phyloP scores from a whole-genome alignment of 2,888 invertebrate species.

The Pherbina coryleti region DNA sequence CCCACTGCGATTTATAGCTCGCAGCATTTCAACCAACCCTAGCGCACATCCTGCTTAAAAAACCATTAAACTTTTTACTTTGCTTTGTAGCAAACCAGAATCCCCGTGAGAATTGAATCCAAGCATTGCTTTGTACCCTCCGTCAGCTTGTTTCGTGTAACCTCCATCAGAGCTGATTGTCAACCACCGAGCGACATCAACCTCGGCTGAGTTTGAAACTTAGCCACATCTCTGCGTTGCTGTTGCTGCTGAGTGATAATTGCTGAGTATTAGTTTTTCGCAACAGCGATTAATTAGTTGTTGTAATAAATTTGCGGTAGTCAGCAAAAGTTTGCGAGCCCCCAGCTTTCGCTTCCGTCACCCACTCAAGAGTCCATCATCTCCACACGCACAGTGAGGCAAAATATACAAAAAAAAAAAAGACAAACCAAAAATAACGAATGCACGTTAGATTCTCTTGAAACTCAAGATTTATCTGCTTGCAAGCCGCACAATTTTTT shows the following conservation, averaged over 20 bases:
- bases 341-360: not conserved
- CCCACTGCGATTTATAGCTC: not conserved
- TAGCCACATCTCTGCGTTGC: not conserved
- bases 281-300: constrained; percentile 64
- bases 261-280: constrained; percentile 38
- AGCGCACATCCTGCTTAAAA: constrained; percentile 5
- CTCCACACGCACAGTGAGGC: not conserved
- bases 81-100: not conserved
- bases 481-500: not conserved
- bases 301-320: constrained; percentile 32
- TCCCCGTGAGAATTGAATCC: constrained; percentile 21
- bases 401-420: not conserved
- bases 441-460: not conserved
- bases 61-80: constrained; percentile 27
- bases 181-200: not conserved
- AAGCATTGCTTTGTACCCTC: not conserved
- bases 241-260: constrained; percentile 26
- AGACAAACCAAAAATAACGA: not conserved
- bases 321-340: constrained; percentile 13
- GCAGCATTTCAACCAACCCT: not conserved
- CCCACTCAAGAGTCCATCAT: not conserved
- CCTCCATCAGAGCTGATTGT: not conserved
- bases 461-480: constrained; percentile 14
- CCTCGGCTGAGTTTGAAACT: not conserved
- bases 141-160: not conserved